Conservation (phyloP, 2,888 invertebrate species). For the Diplolepis rosae region DNA sequence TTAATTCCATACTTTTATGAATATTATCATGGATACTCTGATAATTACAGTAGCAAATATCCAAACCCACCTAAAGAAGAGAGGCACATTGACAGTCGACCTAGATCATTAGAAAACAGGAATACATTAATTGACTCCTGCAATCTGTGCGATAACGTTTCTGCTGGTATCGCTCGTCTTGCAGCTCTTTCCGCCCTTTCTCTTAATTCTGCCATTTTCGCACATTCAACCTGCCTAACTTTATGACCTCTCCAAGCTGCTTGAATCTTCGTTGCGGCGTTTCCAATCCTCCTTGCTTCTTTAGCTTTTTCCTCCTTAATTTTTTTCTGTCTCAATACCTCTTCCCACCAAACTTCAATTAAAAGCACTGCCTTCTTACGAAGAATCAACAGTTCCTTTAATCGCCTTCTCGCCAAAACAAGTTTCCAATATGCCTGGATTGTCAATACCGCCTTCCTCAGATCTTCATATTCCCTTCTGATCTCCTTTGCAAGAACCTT, state of each 20-base stretch:
- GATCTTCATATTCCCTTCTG: slow-evolving; percentile 17
- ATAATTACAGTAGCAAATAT: no score
- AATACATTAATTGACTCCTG: slow-evolving; percentile 65
- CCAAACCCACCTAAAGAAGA: slow-evolving; percentile 69
- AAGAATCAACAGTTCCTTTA: slow-evolving; percentile 34
- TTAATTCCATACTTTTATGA: no score
- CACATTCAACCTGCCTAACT: slow-evolving; percentile 58
- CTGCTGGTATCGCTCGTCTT: slow-evolving; percentile 59
- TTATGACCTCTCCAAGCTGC: slow-evolving; percentile 74
- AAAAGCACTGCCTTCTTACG: slow-evolving; percentile 43
- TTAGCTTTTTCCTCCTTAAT: neutral
- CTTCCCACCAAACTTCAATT: slow-evolving; percentile 54
- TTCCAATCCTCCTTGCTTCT: slow-evolving; percentile 58
- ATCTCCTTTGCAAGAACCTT: slow-evolving; percentile 55
- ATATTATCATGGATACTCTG: no score
- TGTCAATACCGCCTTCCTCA: slow-evolving; percentile 41
- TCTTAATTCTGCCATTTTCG: slow-evolving; percentile 60
- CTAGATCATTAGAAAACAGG: slow-evolving; percentile 61
- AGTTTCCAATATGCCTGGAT: slow-evolving; percentile 54
- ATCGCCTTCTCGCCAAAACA: slow-evolving; percentile 30
- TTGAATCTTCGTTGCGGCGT: slow-evolving; percentile 81
- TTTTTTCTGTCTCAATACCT: neutral
- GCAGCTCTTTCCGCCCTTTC: slow-evolving; percentile 62
- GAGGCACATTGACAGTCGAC: slow-evolving; percentile 70
- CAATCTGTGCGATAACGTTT: slow-evolving; percentile 68